Evolutionary conservation across 2,113 vertebrate species (phyloP).

Genomic region (Hypocryptadius cinnamomeus): DNA sequence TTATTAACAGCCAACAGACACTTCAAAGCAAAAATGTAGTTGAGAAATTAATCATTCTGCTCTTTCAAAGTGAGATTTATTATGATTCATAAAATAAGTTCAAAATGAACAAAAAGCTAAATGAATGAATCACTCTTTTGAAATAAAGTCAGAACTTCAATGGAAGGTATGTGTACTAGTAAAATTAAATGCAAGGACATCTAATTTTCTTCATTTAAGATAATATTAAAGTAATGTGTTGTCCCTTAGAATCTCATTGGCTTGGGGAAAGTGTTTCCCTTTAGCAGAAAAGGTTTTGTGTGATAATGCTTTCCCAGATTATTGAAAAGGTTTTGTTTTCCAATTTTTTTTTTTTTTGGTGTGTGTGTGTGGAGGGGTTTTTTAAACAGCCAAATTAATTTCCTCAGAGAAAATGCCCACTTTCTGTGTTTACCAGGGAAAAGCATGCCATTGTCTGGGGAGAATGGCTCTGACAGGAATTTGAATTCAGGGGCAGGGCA

Average conservation of each 20-base stretch:
- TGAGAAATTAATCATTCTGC: constrained; percentile 55
- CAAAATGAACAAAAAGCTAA: constrained; percentile 40
- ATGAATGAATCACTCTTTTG: constrained; percentile 26
- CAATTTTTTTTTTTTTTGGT: neutral
- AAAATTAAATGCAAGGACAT: constrained; percentile 26
- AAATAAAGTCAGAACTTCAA: constrained; percentile 34
- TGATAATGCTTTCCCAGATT: neutral
- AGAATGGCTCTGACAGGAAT: neutral
- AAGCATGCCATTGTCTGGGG: neutral
- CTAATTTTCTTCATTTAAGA: constrained; percentile 27
- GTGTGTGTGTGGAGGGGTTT: neutral
- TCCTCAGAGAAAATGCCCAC: constrained; percentile 2
- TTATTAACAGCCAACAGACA: constrained; percentile 8
- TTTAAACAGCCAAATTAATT: neutral
- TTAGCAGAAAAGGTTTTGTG: neutral
- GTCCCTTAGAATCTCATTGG: neutral
- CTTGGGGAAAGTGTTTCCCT: neutral
- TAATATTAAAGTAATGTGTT: neutral
- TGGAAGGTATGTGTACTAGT: neutral
- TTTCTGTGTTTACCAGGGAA: neutral
- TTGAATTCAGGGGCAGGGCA: neutral
- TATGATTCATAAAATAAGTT: neutral
- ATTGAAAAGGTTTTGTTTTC: neutral
- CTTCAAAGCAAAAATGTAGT: constrained; percentile 53
- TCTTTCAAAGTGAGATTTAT: constrained; percentile 12